Evolutionary conservation across 2,888 invertebrate species (phyloP).

Genomic region (Tetheella fluctuosa): DNA sequence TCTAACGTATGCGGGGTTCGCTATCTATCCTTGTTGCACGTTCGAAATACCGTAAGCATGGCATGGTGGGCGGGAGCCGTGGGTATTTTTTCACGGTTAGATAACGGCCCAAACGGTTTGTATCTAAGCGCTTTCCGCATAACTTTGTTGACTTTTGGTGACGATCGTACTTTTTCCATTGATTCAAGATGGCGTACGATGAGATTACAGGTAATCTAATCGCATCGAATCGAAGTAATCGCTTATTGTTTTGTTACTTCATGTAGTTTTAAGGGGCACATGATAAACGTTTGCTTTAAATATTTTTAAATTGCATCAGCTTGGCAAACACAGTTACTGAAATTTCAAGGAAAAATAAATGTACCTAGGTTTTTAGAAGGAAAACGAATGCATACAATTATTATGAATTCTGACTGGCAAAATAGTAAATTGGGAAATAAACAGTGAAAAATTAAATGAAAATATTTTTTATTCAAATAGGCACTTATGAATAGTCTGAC

Average conservation of each 20-base stretch:
- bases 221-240: background rate
- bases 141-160: constrained; percentile 64
- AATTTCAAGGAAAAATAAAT: background rate
- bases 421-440: background rate
- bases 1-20: constrained; percentile 44
- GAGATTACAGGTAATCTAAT: background rate
- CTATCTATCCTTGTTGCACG: constrained; percentile 60
- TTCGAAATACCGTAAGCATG: constrained; percentile 80
- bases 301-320: background rate
- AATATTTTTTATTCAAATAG: too few species aligned
- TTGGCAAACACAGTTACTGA: background rate
- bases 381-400: background rate
- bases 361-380: background rate
- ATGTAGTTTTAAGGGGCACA: background rate
- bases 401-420: background rate
- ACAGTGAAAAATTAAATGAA: too few species aligned
- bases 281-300: background rate
- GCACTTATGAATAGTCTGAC: too few species aligned
- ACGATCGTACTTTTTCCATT: constrained; percentile 27
- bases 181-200: background rate
- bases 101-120: constrained; percentile 72
- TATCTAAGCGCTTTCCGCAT: constrained; percentile 62
- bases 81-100: constrained; percentile 78
- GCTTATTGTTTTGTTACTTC: background rate
- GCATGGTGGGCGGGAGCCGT: constrained; percentile 65